Percentiles rank a stretch among this genome's conserved stretches.
Conservation (phyloP, 2,797 vertebrate species). For the Rachycentron canadum region DNA sequence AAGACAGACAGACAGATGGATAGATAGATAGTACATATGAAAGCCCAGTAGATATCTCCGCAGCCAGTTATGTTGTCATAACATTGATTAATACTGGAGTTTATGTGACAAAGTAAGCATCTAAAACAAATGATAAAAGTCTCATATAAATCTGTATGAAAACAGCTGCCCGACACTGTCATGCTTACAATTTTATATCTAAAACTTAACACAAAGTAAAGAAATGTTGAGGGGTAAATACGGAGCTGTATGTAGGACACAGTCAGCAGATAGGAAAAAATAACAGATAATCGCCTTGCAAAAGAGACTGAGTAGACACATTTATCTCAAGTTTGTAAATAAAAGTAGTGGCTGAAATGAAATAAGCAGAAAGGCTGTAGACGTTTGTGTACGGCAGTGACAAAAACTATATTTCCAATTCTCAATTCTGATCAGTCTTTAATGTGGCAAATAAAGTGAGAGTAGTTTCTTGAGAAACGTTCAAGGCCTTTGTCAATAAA, state of each 20-base stretch:
- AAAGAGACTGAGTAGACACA: conserved; percentile 54
- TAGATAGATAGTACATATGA: neutral
- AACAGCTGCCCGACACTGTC: conserved; percentile 30
- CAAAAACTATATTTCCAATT: conserved; percentile 36
- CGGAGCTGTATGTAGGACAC: conserved; percentile 57
- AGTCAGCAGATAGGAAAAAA: conserved; percentile 44
- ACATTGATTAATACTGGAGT: conserved; percentile 46
- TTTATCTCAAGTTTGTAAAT: conserved; percentile 66
- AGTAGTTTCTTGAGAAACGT: conserved; percentile 44
- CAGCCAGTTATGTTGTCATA: conserved; percentile 25
- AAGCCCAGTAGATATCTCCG: conserved; percentile 6
- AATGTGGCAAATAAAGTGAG: conserved; percentile 41
- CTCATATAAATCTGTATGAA: conserved; percentile 33
- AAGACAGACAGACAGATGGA: neutral
- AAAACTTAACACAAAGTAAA: conserved; percentile 36
- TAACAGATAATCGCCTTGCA: conserved; percentile 60
- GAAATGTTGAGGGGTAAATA: conserved; percentile 58
- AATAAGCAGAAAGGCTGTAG: conserved; percentile 36
- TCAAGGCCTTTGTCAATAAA: conserved; percentile 42
- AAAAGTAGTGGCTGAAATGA: conserved; percentile 51
- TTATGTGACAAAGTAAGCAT: conserved; percentile 41
- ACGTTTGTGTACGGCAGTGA: conserved; percentile 25
- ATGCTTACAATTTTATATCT: conserved; percentile 45
- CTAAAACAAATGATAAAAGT: conserved; percentile 53
- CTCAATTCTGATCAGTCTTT: conserved; percentile 40